These are phyloP conservation scores for Stratiomys singularior DNA, from an alignment of 2,888 invertebrate species.

Conservation along the genomic window DNA sequence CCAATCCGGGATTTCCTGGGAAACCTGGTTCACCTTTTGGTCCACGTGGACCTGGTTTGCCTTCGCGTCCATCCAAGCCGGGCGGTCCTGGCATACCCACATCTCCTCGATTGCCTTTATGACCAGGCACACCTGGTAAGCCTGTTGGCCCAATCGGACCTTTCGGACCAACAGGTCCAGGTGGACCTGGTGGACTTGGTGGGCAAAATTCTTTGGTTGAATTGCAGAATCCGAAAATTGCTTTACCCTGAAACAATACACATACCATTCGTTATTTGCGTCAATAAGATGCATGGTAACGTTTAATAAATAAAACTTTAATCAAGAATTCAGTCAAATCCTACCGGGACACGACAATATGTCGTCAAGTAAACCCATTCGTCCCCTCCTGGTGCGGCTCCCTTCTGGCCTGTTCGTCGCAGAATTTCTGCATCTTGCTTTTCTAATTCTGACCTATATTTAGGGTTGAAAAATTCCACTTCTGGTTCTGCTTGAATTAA, in stretches of 20 bases:
- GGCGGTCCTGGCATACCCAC: slow-evolving; percentile 73
- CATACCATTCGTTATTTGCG: no score
- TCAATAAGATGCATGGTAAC: no score
- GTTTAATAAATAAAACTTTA: no score
- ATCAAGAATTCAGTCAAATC: no score
- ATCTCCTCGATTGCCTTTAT: slow-evolving; percentile 76
- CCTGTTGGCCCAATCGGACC: slow-evolving; percentile 68
- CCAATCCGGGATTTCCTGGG: slow-evolving; percentile 78
- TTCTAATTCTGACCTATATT: slow-evolving; percentile 73
- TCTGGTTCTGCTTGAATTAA: slow-evolving; percentile 65
- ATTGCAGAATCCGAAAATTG: slow-evolving; percentile 85
- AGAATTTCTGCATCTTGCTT: slow-evolving; percentile 74
- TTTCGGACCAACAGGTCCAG: slow-evolving; percentile 72
- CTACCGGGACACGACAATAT: slow-evolving; percentile 86
- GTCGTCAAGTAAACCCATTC: slow-evolving; percentile 90
- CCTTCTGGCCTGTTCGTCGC: slow-evolving; percentile 71
- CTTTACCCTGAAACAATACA: slow-evolving; percentile 78
- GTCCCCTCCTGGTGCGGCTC: slow-evolving; percentile 77
- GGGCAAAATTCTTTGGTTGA: slow-evolving; percentile 86
- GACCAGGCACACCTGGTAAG: slow-evolving; percentile 73
- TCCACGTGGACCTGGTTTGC: slow-evolving; percentile 61
- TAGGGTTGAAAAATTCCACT: slow-evolving; percentile 81
- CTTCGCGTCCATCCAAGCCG: slow-evolving; percentile 67
- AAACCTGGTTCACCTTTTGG: slow-evolving; percentile 69
- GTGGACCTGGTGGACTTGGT: slow-evolving; percentile 71